phyloP scores from a whole-genome alignment of 1,140 invertebrate genomes.

The Aphaenogaster ashmeadi region DNA sequence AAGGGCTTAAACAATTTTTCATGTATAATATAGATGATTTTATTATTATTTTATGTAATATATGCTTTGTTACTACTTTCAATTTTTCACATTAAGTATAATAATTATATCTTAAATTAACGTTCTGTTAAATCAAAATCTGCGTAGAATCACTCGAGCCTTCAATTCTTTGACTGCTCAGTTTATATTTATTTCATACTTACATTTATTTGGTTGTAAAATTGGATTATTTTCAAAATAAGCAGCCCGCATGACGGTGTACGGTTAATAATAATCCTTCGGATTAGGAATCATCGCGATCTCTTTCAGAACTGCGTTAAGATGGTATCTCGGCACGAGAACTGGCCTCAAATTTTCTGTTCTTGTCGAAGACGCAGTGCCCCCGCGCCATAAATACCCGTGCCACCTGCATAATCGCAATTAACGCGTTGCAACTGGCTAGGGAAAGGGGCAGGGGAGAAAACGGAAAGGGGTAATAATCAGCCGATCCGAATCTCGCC shows the following conservation, averaged over 20 bases:
- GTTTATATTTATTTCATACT: background rate
- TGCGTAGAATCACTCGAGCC: background rate
- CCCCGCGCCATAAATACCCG: constrained; percentile 64
- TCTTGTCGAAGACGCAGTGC: constrained; percentile 30
- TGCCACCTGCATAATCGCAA: constrained; percentile 57
- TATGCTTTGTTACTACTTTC: background rate
- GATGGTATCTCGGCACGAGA: background rate
- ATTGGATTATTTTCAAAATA: background rate
- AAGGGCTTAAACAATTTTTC: background rate
- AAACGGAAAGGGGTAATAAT: constrained; percentile 68
- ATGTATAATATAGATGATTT: background rate
- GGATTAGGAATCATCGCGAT: background rate
- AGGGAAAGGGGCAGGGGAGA: background rate
- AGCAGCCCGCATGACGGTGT: background rate
- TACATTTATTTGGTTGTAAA: constrained; percentile 4
- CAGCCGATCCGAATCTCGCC: constrained; percentile 57
- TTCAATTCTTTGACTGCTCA: background rate
- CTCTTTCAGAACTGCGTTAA: background rate
- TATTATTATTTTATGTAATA: constrained; percentile 14
- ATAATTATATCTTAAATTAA: background rate
- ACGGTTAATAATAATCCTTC: background rate
- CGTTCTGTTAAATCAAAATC: background rate
- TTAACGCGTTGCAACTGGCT: constrained; percentile 62
- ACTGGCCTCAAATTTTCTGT: constrained; percentile 17
- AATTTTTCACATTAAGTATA: constrained; percentile 6